These are phyloP conservation scores for Bombus superbus DNA, from an alignment of 1,140 invertebrate genomes.

Conservation along the genomic window DNA sequence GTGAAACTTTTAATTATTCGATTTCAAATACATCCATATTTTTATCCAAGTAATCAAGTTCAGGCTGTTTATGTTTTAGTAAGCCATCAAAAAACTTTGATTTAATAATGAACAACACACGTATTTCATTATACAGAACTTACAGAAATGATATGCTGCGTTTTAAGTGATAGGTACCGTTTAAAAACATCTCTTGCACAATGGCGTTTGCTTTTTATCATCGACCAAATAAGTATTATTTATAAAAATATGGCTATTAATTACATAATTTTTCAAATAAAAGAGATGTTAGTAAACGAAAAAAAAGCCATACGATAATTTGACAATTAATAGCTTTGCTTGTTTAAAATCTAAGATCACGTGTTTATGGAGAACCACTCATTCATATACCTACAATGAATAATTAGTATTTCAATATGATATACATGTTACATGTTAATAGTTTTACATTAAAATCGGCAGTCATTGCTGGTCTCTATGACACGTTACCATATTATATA, in stretches of 20 bases:
- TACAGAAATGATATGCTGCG: neutral
- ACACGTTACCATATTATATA: constrained; percentile 58
- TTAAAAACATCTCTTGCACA: constrained; percentile 17
- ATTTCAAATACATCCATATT: neutral
- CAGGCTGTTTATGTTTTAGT: neutral
- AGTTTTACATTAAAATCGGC: constrained; percentile 71
- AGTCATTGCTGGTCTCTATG: constrained; percentile 73
- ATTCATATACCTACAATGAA: constrained; percentile 67
- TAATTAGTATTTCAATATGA: constrained; percentile 72
- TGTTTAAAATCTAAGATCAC: constrained; percentile 40
- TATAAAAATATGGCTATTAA: neutral
- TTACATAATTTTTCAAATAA: too few relatives aligned
- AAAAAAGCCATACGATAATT: neutral
- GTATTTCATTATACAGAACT: neutral
- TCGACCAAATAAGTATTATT: neutral
- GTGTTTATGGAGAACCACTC: constrained; percentile 57
- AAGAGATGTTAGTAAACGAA: neutral
- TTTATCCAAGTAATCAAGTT: constrained; percentile 9
- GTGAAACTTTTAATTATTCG: neutral
- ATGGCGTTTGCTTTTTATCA: neutral
- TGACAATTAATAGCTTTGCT: neutral
- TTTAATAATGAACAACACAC: constrained; percentile 7
- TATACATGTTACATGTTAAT: constrained; percentile 71
- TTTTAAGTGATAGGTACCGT: neutral
- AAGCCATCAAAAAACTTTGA: neutral